Evolutionary conservation across 2,888 invertebrate genomes (phyloP).

Genomic region (Perithous albicinctus): DNA sequence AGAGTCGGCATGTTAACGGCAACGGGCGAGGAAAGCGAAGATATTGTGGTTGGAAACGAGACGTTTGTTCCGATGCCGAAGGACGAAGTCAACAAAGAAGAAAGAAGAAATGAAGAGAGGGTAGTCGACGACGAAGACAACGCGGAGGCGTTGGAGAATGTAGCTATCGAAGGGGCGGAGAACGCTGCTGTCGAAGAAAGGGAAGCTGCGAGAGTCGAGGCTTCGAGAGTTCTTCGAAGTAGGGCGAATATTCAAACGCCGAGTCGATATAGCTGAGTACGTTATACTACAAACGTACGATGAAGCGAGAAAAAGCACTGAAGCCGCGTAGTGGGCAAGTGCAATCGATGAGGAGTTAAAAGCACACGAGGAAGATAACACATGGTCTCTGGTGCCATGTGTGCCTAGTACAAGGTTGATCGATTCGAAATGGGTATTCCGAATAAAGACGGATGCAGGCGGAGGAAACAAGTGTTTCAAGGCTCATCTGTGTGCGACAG

Average conservation of each 20-base stretch:
- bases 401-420: not conserved
- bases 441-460: slow-evolving; percentile 57
- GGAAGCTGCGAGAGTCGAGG: not conserved
- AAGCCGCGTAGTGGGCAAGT: slow-evolving; percentile 45
- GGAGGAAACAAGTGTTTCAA: slow-evolving; percentile 54
- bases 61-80: no score
- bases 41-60: no score
- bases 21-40: not conserved
- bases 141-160: no score
- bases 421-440: slow-evolving; percentile 53
- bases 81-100: no score
- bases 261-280: slow-evolving; percentile 37
- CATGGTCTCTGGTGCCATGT: slow-evolving; percentile 45
- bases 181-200: not conserved
- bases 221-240: slow-evolving; percentile 13
- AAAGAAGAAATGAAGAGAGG: no score
- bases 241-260: slow-evolving; percentile 24
- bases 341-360: slow-evolving; percentile 39
- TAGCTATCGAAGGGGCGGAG: slow-evolving; percentile 21
- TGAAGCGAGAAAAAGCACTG: slow-evolving; percentile 42
- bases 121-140: no score
- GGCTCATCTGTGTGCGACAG: slow-evolving; percentile 45
- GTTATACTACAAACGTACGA: slow-evolving; percentile 34
- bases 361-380: slow-evolving; percentile 36
- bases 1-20: not conserved